Base-by-base conservation (phyloP, 2,113 vertebrate species). In the Brachypteracias leptosomus region DNA sequence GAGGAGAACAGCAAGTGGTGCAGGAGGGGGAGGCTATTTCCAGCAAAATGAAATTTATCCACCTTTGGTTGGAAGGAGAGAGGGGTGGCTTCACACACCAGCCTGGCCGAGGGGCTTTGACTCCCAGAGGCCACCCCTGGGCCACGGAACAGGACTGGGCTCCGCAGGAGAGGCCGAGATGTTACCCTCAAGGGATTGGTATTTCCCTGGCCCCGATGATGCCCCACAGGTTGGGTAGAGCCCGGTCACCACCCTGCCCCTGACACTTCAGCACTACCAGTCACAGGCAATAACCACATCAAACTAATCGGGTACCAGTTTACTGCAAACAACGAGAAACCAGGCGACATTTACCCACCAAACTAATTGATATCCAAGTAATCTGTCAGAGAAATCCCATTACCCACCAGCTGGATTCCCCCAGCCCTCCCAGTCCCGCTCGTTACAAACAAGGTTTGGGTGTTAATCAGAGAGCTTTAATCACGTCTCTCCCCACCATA, bases 301-400 rank as follows among this genome's bases (percentile, higher is more conserved):
- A 2, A 4, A 40, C 44, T 91, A 86, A 94, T 52, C 29, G 78
- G 93, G 76, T 35, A 40, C 38, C 79, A 33, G 71, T 62, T 86
- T 70, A 54, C 68, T 0, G 67, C 94, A 94, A 93, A 93, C 96
- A 93, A 52, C 87, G 82, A 52, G 86, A n/a, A 89, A 65, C 35
- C 82, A 74, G 88, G 87, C 77, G 96, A 91, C 92, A 95, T 95
- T 96, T 95, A 92, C 94, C 89, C 54, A 58, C 79, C 67, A n/a
- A 80, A 90, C 71, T 93, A 89, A 96, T 92, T 96, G 94, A 95
- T 94, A 96, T 17, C 95, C 44, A 21, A 89, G 93, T 49, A 85
- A 96, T 97, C 94, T 88, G 93, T 28, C 28, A 81, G 59, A 67
- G 85, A 76, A 95, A 88, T 89, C 94, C 96, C 63, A 76, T 75